Evolutionary conservation across 1,140 invertebrate species (phyloP).

Genomic region (Phocides pigmalion): DNA sequence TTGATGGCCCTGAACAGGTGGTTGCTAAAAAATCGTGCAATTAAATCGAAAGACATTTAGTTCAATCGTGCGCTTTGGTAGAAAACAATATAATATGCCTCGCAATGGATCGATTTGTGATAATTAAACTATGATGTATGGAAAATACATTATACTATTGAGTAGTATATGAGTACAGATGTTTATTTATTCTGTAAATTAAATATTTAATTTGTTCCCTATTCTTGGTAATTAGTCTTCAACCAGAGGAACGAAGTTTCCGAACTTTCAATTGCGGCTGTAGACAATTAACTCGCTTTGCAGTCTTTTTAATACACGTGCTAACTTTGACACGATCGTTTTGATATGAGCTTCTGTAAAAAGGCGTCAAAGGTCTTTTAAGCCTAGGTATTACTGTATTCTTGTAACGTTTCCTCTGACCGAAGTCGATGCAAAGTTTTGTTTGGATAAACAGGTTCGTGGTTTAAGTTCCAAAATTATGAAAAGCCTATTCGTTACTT

Average conservation of each 20-base stretch:
- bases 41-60: too few species aligned
- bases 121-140: too few species aligned
- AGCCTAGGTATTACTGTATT: background rate
- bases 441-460: background rate
- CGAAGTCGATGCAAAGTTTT: background rate
- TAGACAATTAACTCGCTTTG: constrained; percentile 22
- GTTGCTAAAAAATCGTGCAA: too few species aligned
- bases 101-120: too few species aligned
- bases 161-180: too few species aligned
- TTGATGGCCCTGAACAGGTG: too few species aligned
- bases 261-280: constrained; percentile 14
- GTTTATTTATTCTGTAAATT: too few species aligned
- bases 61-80: too few species aligned
- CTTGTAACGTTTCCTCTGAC: background rate
- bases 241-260: constrained; percentile 14
- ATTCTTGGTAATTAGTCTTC: too few species aligned
- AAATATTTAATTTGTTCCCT: too few species aligned
- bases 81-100: too few species aligned
- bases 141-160: too few species aligned
- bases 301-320: constrained; percentile 3
- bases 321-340: constrained; percentile 2
- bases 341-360: constrained; percentile 1
- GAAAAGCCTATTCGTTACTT: background rate
- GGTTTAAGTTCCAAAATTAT: background rate
- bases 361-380: background rate